Base-by-base conservation (phyloP, 2,797 vertebrate species). In the Neosalanx taihuensis region DNA sequence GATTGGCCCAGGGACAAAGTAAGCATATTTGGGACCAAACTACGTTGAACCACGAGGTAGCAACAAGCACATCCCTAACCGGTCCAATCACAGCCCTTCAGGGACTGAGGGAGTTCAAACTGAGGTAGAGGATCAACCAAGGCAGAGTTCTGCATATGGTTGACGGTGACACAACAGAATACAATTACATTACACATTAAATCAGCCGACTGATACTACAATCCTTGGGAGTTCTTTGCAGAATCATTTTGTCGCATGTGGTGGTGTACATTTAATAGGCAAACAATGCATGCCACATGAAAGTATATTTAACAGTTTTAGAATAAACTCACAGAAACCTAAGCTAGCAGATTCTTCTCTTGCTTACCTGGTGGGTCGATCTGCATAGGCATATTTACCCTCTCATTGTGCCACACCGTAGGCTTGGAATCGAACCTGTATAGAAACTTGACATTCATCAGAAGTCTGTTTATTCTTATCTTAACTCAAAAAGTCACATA, bases 1-100 rank as follows among this genome's bases (percentile, higher is more conserved):
- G 82, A 90, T 86, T 91, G 91, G 91, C 89, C 81, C 73, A 12
- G n/a, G 64, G 76, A 87, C 90, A 91, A 91, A 90, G 76, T 86
- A 91, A 92, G 88, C 91, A 89, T 80, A 83, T 88, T 83, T 58
- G 86, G 41, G 81, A 88, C 84, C 84, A 31, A 83, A 81, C 72
- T 41, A 73, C 79, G 76, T 74, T 72, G 79, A 57, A 63, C 84
- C 81, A 82, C 76, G 62, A 73, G 76, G 76, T 79, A 72, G 81
- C 87, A 86, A 90, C 84, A 85, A 83, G 85, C 81, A 81, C 76
- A 78, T 81, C 69, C 64, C 71, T 75, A 76, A 76, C 72, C 0
- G 33, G 77, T 79, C 76, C 78, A 81, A 80, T 75, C 79, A 75
- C 59, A 70, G 67, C 71, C 69, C 87, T 83, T 6, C 41, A n/a